Conservation (phyloP, 2,888 invertebrate species). For the Apamea monoglypha region DNA sequence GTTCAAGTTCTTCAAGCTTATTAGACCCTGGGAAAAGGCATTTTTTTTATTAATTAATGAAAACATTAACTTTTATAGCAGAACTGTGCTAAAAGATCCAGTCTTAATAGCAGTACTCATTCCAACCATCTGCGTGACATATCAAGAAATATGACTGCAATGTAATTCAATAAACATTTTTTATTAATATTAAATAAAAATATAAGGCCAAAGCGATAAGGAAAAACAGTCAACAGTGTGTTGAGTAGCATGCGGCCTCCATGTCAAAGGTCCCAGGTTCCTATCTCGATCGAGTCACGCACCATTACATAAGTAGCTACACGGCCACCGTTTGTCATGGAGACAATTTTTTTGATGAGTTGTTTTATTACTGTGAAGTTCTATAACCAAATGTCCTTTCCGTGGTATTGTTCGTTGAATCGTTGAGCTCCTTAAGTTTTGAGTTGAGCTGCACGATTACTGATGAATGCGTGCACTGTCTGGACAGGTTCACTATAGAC, state of each 20-base stretch:
- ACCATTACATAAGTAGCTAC: slow-evolving; percentile 51
- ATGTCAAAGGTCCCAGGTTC: slow-evolving; percentile 67
- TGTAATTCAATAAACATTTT: slow-evolving; percentile 44
- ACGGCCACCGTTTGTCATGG: slow-evolving; percentile 25
- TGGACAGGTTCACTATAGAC: too few species aligned
- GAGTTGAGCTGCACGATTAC: too few species aligned
- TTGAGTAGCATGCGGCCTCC: slow-evolving; percentile 45
- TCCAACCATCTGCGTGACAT: slow-evolving; percentile 20
- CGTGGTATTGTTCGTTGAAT: too few species aligned
- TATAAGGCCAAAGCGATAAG: slow-evolving; percentile 61
- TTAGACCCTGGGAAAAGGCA: background rate
- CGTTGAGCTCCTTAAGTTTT: too few species aligned
- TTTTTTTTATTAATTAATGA: background rate
- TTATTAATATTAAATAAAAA: slow-evolving; percentile 42
- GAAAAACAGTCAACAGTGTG: slow-evolving; percentile 59
- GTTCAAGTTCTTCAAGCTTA: background rate
- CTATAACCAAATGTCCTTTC: too few species aligned
- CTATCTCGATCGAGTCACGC: slow-evolving; percentile 67
- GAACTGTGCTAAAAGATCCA: background rate
- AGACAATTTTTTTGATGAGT: slow-evolving; percentile 31
- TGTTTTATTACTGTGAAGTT: background rate
- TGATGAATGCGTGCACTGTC: too few species aligned
- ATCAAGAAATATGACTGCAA: slow-evolving; percentile 35
- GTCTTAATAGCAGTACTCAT: background rate
- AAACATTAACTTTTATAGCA: background rate